Evolutionary conservation across 37 sponge, comb jelly and placozoan genomes (phyloP).

Genomic region (Aplysina aerophoba): DNA sequence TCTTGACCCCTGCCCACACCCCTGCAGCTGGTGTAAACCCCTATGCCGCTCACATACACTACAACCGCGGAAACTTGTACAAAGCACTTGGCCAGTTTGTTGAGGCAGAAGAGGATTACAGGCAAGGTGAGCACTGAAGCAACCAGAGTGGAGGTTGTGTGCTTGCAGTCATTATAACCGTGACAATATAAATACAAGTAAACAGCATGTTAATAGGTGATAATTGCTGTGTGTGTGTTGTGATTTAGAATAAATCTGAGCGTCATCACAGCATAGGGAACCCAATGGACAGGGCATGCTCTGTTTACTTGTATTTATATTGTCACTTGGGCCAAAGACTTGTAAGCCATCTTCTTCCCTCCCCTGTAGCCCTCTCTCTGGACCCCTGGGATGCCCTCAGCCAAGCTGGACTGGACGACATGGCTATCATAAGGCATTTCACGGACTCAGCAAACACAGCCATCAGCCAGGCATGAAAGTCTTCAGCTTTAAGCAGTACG

Average conservation of each 20-base stretch:
- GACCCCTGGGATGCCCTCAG: constrained; percentile 18
- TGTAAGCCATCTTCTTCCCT: background rate
- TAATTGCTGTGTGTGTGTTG: too few species aligned
- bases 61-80: constrained; percentile 88
- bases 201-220: too few species aligned
- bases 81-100: constrained; percentile 43
- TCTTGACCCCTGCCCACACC: background rate
- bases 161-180: too few species aligned
- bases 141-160: background rate
- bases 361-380: constrained; percentile 1
- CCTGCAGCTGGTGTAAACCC: constrained; percentile 68
- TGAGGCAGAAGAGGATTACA: constrained; percentile 80
- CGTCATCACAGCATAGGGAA: too few species aligned
- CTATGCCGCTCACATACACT: constrained; percentile 79
- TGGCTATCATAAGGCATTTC: background rate
- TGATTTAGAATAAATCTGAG: too few species aligned
- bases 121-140: constrained; percentile 49
- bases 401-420: constrained; percentile 9
- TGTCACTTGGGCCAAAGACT: too few species aligned
- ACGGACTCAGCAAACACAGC: too few species aligned
- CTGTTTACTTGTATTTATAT: too few species aligned
- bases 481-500: too few species aligned
- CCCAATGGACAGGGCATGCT: too few species aligned
- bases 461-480: too few species aligned
- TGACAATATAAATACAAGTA: too few species aligned